Evolutionary conservation across 2,888 invertebrate species (phyloP).

Genomic region (Phragmatobia fuliginosa): DNA sequence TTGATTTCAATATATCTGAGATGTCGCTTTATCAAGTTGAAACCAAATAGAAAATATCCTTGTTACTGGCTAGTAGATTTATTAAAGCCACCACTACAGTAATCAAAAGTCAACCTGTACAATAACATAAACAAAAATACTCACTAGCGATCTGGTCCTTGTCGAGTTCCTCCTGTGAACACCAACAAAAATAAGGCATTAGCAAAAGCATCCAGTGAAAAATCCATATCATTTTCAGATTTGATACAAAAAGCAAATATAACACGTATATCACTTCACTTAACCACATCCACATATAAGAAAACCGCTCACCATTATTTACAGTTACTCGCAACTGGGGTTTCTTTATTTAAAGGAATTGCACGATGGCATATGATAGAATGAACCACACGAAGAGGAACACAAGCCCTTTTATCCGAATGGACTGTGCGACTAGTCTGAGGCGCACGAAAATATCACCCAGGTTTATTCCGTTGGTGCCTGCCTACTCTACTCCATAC

Average conservation of each 20-base stretch:
- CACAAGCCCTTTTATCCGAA: constrained; percentile 81
- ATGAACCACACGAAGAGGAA: constrained; percentile 75
- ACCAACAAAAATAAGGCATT: constrained; percentile 53
- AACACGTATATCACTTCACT: constrained; percentile 45
- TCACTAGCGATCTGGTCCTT: constrained; percentile 93
- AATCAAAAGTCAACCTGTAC: neutral
- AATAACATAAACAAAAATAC: constrained; percentile 66
- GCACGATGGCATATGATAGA: constrained; percentile 71
- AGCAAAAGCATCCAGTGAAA: constrained; percentile 44
- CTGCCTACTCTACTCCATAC: constrained; percentile 32
- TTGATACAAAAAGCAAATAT: constrained; percentile 25
- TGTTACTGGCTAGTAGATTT: neutral
- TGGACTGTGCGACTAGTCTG: constrained; percentile 78
- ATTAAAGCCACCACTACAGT: neutral
- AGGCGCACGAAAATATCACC: constrained; percentile 74
- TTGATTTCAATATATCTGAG: neutral
- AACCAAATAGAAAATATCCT: neutral
- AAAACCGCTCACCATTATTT: constrained; percentile 68
- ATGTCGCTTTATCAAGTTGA: neutral
- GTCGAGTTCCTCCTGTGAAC: constrained; percentile 90
- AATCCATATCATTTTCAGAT: constrained; percentile 21
- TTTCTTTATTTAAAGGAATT: constrained; percentile 58
- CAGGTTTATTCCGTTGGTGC: constrained; percentile 72
- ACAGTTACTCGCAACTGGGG: constrained; percentile 35
- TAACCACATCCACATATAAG: constrained; percentile 30